Evolutionary conservation across 2,113 vertebrate species (phyloP), one percentile per base, ranked within the genome.

Genomic region (Cochlearius cochlearius): DNA sequence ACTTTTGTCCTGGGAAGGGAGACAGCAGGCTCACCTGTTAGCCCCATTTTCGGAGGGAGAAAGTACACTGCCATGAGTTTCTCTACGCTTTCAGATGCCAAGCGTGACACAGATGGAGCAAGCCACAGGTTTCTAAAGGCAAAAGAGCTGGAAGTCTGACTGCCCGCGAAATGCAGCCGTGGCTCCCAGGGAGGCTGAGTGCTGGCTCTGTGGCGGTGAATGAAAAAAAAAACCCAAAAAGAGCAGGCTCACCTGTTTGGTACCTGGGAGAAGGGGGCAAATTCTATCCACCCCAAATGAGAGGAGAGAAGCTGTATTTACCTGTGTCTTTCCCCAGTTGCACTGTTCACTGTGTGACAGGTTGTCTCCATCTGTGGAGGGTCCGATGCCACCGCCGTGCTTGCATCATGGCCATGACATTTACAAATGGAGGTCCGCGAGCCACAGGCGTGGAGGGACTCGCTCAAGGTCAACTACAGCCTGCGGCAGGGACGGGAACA

Each of bases 381-480:
- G 69, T 79, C 62, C 30, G 53, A 17, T 26, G 75, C 45, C 75
- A 34, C 62, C 18, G 66, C 3, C 23, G 12, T 1, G 71, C 45
- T 62, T 32, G 36, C 88, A 86, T 55, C 88, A 25, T 0, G 78
- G 53, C 92, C 32, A 1, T 60, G 88, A 52, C 95, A 75, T 69
- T 72, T 41, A 59, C 13, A 72, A 85, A 82, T 8, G 90, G 82
- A 82, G 85, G 56, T 55, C 41, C 12, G 49, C n/a, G 25, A 89
- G 84, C 36, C 80, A 66, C 72, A 21, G 76, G 36, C 80, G 17
- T 0, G 36, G 81, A 91, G 69, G 2, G 69, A 64, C 69, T 9
- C 41, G 19, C 75, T 95, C 96, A 96, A 97, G 96, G 95, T 93
- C 94, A 96, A 18, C 78, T 9, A 11, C 83, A 88, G 81, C 77